A percentile compares a stretch with the other conserved stretches of the same genome.
Conservation (phyloP, 2,888 invertebrate species). For the Brassicogethes aeneus region DNA sequence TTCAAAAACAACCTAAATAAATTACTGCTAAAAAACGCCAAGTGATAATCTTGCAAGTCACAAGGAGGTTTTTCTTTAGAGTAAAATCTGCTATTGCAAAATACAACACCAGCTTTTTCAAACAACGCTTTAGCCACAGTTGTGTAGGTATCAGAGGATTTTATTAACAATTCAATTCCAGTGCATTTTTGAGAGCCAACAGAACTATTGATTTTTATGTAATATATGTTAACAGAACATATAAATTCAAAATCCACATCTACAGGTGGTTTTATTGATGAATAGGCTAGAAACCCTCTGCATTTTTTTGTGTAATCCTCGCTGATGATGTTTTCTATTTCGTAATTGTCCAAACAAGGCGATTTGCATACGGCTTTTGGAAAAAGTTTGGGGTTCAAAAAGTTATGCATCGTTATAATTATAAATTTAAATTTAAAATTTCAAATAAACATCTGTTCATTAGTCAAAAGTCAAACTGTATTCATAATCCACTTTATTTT, state of each 20-base stretch:
- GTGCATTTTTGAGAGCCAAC: conserved; percentile 60
- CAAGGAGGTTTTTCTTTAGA: conserved; percentile 22
- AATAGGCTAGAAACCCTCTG: conserved; percentile 61
- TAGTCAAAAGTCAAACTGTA: too few relatives aligned
- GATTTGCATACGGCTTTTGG: conserved; percentile 50
- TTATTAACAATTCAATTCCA: conserved; percentile 55
- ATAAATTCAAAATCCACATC: conserved; percentile 57
- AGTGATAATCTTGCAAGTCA: conserved; percentile 26
- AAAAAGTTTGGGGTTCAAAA: conserved; percentile 50
- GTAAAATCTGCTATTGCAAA: conserved; percentile 36
- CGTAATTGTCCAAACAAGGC: conserved; percentile 55
- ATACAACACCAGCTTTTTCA: conserved; percentile 37
- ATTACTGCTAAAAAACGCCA: conserved; percentile 38
- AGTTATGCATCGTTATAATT: conserved; percentile 54
- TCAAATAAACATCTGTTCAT: too few relatives aligned
- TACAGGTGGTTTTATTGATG: conserved; percentile 63
- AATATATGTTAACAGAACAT: conserved; percentile 52
- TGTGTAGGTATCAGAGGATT: conserved; percentile 29
- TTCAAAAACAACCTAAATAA: conserved; percentile 38
- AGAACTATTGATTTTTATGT: conserved; percentile 53
- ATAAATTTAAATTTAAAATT: too few relatives aligned
- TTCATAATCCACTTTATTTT: too few relatives aligned
- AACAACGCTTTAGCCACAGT: conserved; percentile 36
- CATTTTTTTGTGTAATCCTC: conserved; percentile 39
- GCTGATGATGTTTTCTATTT: conserved; percentile 53